Evolutionary conservation across 2,797 vertebrate genomes (phyloP), one percentile per base, ranked within the genome.

Genomic region (Clarias laeviceps): DNA sequence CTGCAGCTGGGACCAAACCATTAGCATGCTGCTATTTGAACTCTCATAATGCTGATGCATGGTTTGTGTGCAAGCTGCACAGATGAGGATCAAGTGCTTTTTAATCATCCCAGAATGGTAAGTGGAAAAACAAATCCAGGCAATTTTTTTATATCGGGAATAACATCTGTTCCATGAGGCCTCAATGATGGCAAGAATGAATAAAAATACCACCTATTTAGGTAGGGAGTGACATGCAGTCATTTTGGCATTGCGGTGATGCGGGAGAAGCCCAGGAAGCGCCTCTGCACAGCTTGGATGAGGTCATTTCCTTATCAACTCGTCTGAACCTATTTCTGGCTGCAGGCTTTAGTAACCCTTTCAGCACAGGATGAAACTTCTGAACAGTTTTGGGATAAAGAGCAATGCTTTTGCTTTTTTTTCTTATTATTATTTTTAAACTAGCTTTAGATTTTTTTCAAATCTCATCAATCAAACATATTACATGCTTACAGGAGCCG

Each of bases 291-390:
- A 78, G n/a, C 69, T 79, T 65, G 76, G 50, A 86, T 90, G 86
- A 90, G 86, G 84, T 89, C 77, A 89, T 88, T 88, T 90, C 89
- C 89, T 88, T 80, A 87, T 85, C 77, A 82, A 65, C 85, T 86
- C 50, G 84, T 79, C 57, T 81, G 83, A 84, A 56, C 76, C 54
- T 62, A 81, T 82, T 82, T 84, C 82, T 86, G 59, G 84, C 78
- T 37, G 64, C 78, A 87, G 82, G 77, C 80, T 62, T 84, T 80
- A 66, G 66, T 86, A 70, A 83, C 62, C 62, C 56, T 40, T 61
- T 61, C 40, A 56, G 45, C 22, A 64, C 18, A 0, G 32, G 8
- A 76, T 24, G 27, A 66, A 17, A 50, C n/a, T 27, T 20, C 8
- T 32, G 62, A 65, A 56, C 62, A 24, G 62, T 29, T 61, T 2